A percentile compares a stretch with the other conserved stretches of the same genome.
Evolutionary conservation across 2,888 invertebrate species (phyloP).

Genomic region (Coronaproctus castanopsis): DNA sequence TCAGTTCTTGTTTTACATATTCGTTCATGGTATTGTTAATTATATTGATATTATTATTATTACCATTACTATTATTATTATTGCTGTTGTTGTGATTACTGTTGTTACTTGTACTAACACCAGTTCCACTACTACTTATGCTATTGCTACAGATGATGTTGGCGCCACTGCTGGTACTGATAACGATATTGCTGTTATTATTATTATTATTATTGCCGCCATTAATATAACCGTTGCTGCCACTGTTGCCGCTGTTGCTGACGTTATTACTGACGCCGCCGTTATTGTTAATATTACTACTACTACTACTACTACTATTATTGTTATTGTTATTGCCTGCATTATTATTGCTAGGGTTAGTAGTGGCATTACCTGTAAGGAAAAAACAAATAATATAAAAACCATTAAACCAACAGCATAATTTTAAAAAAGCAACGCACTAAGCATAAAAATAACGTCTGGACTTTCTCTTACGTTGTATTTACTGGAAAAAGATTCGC

Average conservation of each 20-base stretch:
- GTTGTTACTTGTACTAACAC: too few relatives aligned
- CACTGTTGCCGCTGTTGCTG: neutral
- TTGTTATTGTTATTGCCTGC: neutral
- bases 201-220: neutral
- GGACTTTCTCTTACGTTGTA: too few relatives aligned
- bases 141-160: neutral
- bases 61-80: neutral
- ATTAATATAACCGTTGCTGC: neutral
- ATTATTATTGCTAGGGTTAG: neutral
- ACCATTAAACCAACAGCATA: neutral
- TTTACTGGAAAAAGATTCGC: too few relatives aligned
- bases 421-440: too few relatives aligned
- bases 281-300: neutral
- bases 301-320: neutral
- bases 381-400: neutral
- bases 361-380: neutral
- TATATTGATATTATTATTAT: conserved; percentile 7
- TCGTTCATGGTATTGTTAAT: conserved; percentile 40
- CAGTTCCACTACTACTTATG: too few relatives aligned
- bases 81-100: neutral
- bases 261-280: neutral
- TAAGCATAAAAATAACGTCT: too few relatives aligned
- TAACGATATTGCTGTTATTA: neutral
- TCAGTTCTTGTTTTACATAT: conserved; percentile 75
- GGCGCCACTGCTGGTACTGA: neutral